Evolutionary conservation across 2,888 invertebrate species (phyloP), one percentile per base, ranked within the genome.

Genomic region (Leptinotarsa haldemani): DNA sequence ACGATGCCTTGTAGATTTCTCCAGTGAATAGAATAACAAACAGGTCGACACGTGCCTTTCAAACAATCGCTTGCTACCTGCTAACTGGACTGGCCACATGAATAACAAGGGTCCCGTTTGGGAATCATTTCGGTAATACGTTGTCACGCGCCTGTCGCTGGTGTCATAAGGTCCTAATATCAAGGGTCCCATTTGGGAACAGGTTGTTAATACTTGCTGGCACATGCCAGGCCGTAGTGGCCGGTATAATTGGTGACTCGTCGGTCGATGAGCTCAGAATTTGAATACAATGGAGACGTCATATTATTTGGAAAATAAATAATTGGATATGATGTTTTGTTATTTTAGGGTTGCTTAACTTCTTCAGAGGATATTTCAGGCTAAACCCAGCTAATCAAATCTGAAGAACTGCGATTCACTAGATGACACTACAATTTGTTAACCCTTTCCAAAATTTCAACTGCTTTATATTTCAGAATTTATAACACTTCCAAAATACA

Each of bases 61-160:
- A 56, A 12, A 22, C 56, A 56, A 56, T 13, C 13, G 4, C 20
- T 20, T 56, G 22, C 22, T 75, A 76, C 73, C 73, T 75, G 74
- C 64, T 66, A 64, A 16, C 67, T 16, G 50, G 15, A n/a, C 4
- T 50, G 50, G n/a, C 15, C 18, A 56, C 58, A 68, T 50, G 73
- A 71, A 70, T 76, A 30, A 61, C 76, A 70, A 74, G 76, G 71
- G 76, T 76, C 76, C 76, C 74, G 76, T 76, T 76, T 68, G 67
- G 67, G 76, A 74, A 76, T 74, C 61, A 65, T 61, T 71, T 56
- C 50, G 48, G n/a, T 71, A 66, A 71, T 61, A 56, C 50, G 61
- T 58, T 30, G 66, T 48, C 74, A 71, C 76, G 71, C 63, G 69
- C 58, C 52, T 71, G 69, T 67, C 61, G 65, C 46, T 58, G 48